Base-by-base conservation (phyloP, 2,888 invertebrate genomes). In the Galeruca laticollis region DNA sequence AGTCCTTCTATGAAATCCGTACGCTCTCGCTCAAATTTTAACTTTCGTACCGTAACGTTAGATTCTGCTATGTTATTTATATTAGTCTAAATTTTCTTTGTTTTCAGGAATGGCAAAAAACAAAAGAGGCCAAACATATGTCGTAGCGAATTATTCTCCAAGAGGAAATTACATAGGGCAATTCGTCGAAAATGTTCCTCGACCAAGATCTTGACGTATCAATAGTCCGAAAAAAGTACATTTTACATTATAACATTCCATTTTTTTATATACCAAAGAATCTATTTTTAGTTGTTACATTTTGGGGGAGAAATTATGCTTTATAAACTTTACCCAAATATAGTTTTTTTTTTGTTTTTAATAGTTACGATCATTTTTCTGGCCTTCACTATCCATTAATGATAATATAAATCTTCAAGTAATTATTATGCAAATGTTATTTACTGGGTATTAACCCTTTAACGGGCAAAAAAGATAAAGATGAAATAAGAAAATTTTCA, bases 131-230 rank as follows among this genome's bases (percentile, higher is more conserved):
- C 93, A 93, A 82, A 89, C 94, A 1, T 93, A 93, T 78, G 94
- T 96, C 0, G 96, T 97, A 0, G 94, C 92, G 62, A 94, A 94
- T 83, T 96, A 96, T 80, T 89, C 89, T 80, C 95, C 96, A 0
- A 91, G 94, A 1, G 96, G 96, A 13, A 96, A 96, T 81, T 91
- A 89, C 77, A 88, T 91, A 54, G 92, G 92, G 0, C 90, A 91
- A 75, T 93, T 93, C 77, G 84, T 86, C 1, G 89, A 89, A 67
- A 93, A 93, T 79, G 92, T 93, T 4, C 87, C 88, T 5, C 91
- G 90, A 33, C 88, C 88, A 9, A 82, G 75, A 69, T 74, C 79
- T 74, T 82, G 82, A 82, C 80, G 76, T 40, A 66, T 43, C 9
- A 69, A 47, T n/a, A 68, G 60, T 52, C 65, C 68, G 21, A 73